These are phyloP conservation scores for Nysson spinosus DNA, from an alignment of 2,888 invertebrate genomes.

Conservation along the genomic window DNA sequence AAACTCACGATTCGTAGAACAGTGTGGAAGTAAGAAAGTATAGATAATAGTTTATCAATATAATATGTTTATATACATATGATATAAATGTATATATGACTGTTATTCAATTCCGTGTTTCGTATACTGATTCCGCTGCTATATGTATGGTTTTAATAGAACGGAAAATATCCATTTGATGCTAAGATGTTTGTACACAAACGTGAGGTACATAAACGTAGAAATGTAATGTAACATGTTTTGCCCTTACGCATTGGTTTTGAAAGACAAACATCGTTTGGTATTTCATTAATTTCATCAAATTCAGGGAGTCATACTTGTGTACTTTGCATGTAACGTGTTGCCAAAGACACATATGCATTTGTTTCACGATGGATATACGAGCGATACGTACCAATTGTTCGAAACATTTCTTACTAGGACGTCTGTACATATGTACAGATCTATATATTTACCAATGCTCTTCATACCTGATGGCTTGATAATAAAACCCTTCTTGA, in stretches of 20 bases:
- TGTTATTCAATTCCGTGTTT: slow-evolving; percentile 24
- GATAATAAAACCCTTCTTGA: no score
- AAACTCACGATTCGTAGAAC: slow-evolving; percentile 92
- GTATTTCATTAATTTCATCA: no score
- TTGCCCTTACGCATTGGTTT: slow-evolving; percentile 12
- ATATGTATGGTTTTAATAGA: slow-evolving; percentile 78
- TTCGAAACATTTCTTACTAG: background rate
- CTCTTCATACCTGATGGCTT: no score
- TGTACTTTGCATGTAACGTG: background rate
- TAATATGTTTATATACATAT: slow-evolving; percentile 38
- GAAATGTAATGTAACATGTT: slow-evolving; percentile 63
- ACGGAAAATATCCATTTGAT: slow-evolving; percentile 83
- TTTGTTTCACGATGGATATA: background rate
- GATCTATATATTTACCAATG: background rate
- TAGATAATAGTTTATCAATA: slow-evolving; percentile 81
- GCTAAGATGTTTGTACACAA: slow-evolving; percentile 77
- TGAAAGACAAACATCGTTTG: no score
- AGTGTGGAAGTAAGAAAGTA: slow-evolving; percentile 93
- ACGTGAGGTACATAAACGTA: slow-evolving; percentile 49
- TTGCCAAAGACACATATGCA: background rate
- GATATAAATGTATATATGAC: background rate
- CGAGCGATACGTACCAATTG: slow-evolving; percentile 6
- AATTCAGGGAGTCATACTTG: no score
- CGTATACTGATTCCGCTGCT: slow-evolving; percentile 36
- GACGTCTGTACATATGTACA: background rate